Evolutionary conservation across 2,113 vertebrate species (phyloP).

Genomic region (Pangasianodon hypophthalmus): DNA sequence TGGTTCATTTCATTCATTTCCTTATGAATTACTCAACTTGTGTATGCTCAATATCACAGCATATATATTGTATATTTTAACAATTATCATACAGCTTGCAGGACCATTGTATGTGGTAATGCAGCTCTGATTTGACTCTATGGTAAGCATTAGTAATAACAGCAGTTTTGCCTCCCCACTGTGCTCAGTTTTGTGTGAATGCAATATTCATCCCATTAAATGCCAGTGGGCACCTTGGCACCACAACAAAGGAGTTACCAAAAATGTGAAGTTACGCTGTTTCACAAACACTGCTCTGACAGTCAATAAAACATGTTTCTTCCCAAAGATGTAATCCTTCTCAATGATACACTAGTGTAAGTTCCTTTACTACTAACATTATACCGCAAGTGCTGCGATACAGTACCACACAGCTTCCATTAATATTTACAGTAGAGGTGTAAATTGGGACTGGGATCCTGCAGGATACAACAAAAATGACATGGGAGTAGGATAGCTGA

Average conservation of each 20-base stretch:
- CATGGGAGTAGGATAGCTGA: no score
- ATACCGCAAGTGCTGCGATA: neutral
- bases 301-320: neutral
- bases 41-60: neutral
- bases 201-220: neutral
- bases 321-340: neutral
- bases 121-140: neutral
- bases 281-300: neutral
- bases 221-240: slow-evolving; percentile 29
- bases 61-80: neutral
- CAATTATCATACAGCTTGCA: neutral
- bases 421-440: neutral
- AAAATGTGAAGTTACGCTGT: neutral
- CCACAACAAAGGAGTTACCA: neutral
- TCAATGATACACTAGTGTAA: neutral
- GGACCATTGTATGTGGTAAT: neutral
- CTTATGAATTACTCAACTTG: neutral
- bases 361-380: neutral
- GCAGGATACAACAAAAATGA: no score
- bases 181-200: neutral
- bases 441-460: no score
- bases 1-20: neutral
- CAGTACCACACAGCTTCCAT: neutral
- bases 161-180: neutral
- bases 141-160: neutral